Conservation (phyloP, 2,113 vertebrate genomes). For the Rhynchopsitta pachyrhyncha region DNA sequence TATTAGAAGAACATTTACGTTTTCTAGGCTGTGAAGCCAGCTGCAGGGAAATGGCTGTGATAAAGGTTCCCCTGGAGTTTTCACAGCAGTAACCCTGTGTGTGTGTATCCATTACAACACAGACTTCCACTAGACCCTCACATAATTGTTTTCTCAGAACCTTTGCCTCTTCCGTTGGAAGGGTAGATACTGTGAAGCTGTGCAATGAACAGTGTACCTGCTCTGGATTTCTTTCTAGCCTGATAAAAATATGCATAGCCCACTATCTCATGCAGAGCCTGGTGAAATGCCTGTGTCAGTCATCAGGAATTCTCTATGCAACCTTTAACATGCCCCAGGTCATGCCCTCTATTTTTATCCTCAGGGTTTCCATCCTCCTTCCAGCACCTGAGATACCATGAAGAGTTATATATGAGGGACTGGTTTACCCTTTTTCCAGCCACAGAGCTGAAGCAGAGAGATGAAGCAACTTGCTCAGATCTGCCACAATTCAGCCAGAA, state of each 20-base stretch:
- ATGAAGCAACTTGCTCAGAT: background rate
- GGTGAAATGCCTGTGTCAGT: background rate
- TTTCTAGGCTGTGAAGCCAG: background rate
- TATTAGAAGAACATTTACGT: background rate
- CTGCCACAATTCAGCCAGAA: background rate
- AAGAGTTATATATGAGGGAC: background rate
- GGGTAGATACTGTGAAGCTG: background rate
- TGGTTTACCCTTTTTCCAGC: background rate
- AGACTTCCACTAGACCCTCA: background rate
- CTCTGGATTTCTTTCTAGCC: background rate
- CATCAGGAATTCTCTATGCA: background rate
- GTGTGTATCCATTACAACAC: background rate
- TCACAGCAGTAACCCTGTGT: background rate
- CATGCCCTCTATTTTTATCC: background rate
- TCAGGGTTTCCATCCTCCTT: background rate
- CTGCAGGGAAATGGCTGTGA: background rate
- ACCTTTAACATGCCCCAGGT: background rate
- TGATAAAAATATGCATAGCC: background rate
- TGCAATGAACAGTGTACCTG: background rate
- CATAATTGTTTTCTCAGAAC: background rate
- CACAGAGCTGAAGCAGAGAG: background rate
- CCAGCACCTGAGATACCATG: background rate
- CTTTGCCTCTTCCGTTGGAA: background rate
- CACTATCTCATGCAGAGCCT: background rate
- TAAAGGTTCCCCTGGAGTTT: background rate